Evolutionary conservation across 2,797 vertebrate genomes (phyloP).

Genomic region (Melanotaenia maccullochi): DNA sequence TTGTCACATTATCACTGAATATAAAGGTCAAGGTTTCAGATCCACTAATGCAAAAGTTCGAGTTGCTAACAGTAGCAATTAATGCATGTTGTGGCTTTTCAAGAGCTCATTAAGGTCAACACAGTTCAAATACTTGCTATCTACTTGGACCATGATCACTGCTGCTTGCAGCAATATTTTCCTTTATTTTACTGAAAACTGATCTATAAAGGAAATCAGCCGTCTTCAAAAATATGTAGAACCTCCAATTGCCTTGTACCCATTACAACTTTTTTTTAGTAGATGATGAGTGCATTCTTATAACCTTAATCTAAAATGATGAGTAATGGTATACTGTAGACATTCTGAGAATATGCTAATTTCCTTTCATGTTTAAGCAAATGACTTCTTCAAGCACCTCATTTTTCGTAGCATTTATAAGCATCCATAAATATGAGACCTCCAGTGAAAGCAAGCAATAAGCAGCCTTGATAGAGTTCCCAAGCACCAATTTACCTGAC

Average conservation of each 20-base stretch:
- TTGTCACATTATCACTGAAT: background rate
- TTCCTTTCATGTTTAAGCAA: slow-evolving; percentile 28
- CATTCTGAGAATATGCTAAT: background rate
- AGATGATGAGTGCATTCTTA: slow-evolving; percentile 18
- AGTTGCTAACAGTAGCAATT: background rate
- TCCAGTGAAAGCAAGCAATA: background rate
- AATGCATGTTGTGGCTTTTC: background rate
- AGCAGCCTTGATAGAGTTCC: slow-evolving; percentile 46
- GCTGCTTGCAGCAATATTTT: too few species aligned
- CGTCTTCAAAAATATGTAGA: background rate
- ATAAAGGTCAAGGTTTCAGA: background rate
- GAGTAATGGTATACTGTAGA: slow-evolving; percentile 31
- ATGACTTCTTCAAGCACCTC: slow-evolving; percentile 6
- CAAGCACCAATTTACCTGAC: slow-evolving; percentile 47
- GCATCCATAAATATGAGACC: background rate
- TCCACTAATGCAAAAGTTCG: background rate
- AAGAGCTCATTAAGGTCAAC: background rate
- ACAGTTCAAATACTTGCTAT: background rate
- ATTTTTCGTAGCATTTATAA: background rate
- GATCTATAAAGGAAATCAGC: background rate
- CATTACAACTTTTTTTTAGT: slow-evolving; percentile 8
- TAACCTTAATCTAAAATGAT: slow-evolving; percentile 10
- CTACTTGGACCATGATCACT: background rate
- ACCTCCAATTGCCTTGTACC: background rate
- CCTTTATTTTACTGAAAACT: background rate